Conservation (phyloP, 2,888 invertebrate genomes). For the Nymphalis c-album region DNA sequence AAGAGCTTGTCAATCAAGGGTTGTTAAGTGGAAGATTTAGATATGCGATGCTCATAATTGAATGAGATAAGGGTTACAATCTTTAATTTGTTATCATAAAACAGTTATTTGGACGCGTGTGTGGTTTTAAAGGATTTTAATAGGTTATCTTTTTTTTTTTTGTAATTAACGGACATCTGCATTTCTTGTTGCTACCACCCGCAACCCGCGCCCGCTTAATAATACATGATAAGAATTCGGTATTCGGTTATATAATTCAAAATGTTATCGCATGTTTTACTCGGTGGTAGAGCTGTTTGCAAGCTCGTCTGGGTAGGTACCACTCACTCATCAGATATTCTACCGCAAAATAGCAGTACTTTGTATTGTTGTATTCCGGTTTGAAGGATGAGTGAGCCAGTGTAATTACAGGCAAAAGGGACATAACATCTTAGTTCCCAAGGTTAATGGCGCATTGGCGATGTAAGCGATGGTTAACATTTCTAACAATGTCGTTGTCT, state of each 20-base stretch:
- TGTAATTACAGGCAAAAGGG: no score
- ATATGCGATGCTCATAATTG: slow-evolving; percentile 43
- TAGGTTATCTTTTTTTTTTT: slow-evolving; percentile 1
- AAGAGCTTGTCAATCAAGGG: slow-evolving; percentile 60
- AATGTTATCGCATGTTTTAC: no score
- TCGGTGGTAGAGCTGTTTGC: no score
- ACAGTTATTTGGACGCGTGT: slow-evolving; percentile 30
- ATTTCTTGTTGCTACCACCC: not conserved
- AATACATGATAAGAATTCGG: slow-evolving; percentile 1
- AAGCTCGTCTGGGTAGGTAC: no score
- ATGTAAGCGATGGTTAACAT: no score
- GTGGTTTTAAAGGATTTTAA: slow-evolving; percentile 16
- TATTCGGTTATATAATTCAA: not conserved
- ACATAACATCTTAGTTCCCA: no score
- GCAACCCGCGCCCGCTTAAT: not conserved
- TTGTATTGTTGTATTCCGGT: no score
- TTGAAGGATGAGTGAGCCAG: no score
- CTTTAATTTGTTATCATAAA: slow-evolving; percentile 29
- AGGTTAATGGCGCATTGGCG: no score
- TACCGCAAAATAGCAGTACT: no score
- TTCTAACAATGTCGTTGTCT: no score
- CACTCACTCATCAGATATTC: no score
- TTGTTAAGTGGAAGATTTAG: slow-evolving; percentile 52
- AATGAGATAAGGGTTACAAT: slow-evolving; percentile 39
- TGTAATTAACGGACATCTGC: slow-evolving; percentile 1